A percentile compares a stretch with the other conserved stretches of the same genome.
These are phyloP conservation scores for Listronotus oregonensis DNA, from an alignment of 1,140 invertebrate genomes.

Conservation along the genomic window DNA sequence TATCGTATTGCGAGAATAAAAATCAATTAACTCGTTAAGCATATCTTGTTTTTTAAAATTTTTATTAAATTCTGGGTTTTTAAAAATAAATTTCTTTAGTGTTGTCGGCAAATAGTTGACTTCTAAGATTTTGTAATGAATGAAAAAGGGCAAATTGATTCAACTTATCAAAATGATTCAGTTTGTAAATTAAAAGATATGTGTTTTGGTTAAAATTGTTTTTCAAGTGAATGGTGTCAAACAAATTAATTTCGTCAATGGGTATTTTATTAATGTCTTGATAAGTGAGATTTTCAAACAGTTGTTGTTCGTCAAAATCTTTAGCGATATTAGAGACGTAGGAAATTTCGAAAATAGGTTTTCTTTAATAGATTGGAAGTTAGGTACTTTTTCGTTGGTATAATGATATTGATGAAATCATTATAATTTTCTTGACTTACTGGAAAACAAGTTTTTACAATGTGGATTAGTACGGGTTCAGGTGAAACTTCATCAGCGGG, in stretches of 20 bases:
- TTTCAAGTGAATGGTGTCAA: slow-evolving; percentile 27
- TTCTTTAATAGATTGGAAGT: slow-evolving; percentile 40
- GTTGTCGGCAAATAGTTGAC: slow-evolving; percentile 2
- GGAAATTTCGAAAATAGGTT: slow-evolving; percentile 40
- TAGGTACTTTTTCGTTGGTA: slow-evolving; percentile 36
- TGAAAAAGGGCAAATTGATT: slow-evolving; percentile 47
- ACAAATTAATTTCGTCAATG: slow-evolving; percentile 23
- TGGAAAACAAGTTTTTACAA: slow-evolving; percentile 1
- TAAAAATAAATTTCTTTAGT: slow-evolving; percentile 13
- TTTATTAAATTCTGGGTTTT: slow-evolving; percentile 18
- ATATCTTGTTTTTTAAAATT: slow-evolving; percentile 41
- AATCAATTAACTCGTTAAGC: slow-evolving; percentile 23
- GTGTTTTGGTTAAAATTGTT: slow-evolving; percentile 33
- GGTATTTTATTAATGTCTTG: slow-evolving; percentile 35
- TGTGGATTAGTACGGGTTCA: no score
- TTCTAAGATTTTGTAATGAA: slow-evolving; percentile 34
- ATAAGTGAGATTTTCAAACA: slow-evolving; percentile 30
- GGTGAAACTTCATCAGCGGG: no score
- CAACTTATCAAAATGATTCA: slow-evolving; percentile 45
- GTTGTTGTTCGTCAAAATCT: slow-evolving; percentile 47
- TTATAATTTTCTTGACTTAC: slow-evolving; percentile 23
- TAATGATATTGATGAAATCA: slow-evolving; percentile 49
- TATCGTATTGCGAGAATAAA: slow-evolving; percentile 18
- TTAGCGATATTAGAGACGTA: slow-evolving; percentile 43
- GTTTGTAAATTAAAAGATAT: slow-evolving; percentile 39